Evolutionary conservation across 2,113 vertebrate genomes (phyloP), one percentile per base, ranked within the genome.

Genomic region (Dromas ardeola): DNA sequence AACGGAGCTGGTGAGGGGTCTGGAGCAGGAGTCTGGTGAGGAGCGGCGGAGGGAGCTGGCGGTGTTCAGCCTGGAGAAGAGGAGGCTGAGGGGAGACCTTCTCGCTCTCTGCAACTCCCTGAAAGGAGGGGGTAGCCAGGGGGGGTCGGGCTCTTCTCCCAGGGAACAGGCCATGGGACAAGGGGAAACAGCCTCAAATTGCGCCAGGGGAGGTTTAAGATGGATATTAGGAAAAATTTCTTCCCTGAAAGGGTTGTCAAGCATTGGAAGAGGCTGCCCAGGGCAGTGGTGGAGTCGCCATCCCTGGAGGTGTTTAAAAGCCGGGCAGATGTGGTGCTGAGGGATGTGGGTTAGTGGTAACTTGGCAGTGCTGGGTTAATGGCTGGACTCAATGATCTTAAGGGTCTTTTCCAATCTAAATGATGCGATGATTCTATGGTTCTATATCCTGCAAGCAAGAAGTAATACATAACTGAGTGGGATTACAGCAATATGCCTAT

Each of bases 261-360:
- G 10, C 23, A 9, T 2, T 34, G 13, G 43, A 21, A 59, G 8
- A 17, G 29, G 14, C 45, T 83, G 67, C 47, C 32, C 38, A 45
- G 50, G 62, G 50, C 6, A 18, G 23, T 23, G 62, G 32, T 19
- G 3, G 25, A 15, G 30, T 43, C 38, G 8, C 20, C 58, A 26
- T 18, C 67, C 61, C 30, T 50, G 29, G 45, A 6, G n/a, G 29
- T 0, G 13, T 42, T 79, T 16, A 52, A 26, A 26, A 20, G 29
- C 15, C 3, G 0, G 19, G 13, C 15, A 53, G 40, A 4, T 1
- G 7, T 25, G 40, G 34, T 5, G 5, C 34, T 65, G 12, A 13
- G 20, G 15, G 32, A 45, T 38, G 4, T 6, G 20, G 21, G 25
- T 45, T 72, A 45, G 26, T 36, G 27, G 11, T 74, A 12, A 8